Evolutionary conservation across 2,113 vertebrate species (phyloP).

Genomic region (Paedocypris sp.): DNA sequence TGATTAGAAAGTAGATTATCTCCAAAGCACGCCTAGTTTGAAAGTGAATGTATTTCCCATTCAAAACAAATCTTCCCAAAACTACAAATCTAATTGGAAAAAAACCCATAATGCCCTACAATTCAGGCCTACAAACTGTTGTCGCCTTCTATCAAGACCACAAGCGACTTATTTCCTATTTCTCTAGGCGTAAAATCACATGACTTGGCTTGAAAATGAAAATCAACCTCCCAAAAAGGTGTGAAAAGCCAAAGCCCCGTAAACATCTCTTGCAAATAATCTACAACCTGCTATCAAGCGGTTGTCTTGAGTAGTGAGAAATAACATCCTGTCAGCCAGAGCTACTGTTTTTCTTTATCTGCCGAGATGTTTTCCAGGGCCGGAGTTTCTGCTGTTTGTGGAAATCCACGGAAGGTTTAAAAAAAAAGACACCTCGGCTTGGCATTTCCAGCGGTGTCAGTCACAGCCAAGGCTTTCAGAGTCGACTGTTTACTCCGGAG

Average conservation of each 20-base stretch:
- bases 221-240: not conserved
- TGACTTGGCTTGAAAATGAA: not conserved
- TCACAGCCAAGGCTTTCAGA: slow-evolving; percentile 13
- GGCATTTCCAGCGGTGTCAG: slow-evolving; percentile 12
- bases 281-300: slow-evolving; percentile 4
- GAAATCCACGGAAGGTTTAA: slow-evolving; percentile 7
- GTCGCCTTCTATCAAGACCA: too few species aligned
- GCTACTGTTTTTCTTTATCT: slow-evolving; percentile 13
- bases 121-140: too few species aligned
- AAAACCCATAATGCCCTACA: too few species aligned
- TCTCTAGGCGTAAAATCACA: not conserved
- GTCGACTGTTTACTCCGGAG: slow-evolving; percentile 4
- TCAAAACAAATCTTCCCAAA: too few species aligned
- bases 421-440: slow-evolving; percentile 9
- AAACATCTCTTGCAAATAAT: slow-evolving; percentile 3
- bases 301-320: not conserved
- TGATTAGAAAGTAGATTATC: too few species aligned
- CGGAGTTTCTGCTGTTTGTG: not conserved
- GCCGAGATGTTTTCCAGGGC: slow-evolving; percentile 8
- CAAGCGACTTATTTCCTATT: too few species aligned
- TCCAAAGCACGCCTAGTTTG: too few species aligned
- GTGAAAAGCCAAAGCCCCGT: not conserved
- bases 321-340: slow-evolving; percentile 12
- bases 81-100: too few species aligned
- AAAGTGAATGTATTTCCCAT: too few species aligned